Conservation (phyloP, 2,888 invertebrate species). For the Brachycybe producta region DNA sequence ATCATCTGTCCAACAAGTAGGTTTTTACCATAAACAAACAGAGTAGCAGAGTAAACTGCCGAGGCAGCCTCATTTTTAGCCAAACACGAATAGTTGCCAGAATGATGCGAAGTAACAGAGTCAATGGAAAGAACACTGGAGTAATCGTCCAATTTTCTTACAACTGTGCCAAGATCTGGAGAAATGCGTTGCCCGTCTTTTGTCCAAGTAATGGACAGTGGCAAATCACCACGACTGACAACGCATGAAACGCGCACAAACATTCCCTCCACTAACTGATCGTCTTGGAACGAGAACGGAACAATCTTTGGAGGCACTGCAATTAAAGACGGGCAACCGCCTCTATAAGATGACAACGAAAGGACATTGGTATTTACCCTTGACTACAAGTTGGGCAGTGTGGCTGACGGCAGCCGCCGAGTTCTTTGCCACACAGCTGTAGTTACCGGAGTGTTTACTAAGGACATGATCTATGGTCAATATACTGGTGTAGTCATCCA, state of each 20-base stretch:
- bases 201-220: conserved; percentile 50
- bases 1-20: too few relatives aligned
- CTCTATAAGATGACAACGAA: conserved; percentile 1
- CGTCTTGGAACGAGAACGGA: conserved; percentile 22
- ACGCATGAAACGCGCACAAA: conserved; percentile 22
- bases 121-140: conserved; percentile 43
- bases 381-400: conserved; percentile 1
- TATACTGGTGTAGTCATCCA: conserved; percentile 8
- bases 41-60: background rate
- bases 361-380: conserved; percentile 10
- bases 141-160: conserved; percentile 11
- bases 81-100: conserved; percentile 32
- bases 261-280: conserved; percentile 20
- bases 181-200: conserved; percentile 45
- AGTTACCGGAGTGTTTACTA: conserved; percentile 9
- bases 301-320: conserved; percentile 21
- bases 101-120: conserved; percentile 27
- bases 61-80: conserved; percentile 15
- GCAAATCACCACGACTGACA: conserved; percentile 29
- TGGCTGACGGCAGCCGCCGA: conserved; percentile 2
- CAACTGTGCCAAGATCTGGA: conserved; percentile 14
- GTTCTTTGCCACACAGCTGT: conserved; percentile 13
- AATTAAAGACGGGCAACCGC: background rate
- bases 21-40: conserved; percentile 12
- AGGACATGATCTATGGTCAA: conserved; percentile 9